Conservation (phyloP, 2,888 invertebrate species). For the Hyalella azteca region DNA sequence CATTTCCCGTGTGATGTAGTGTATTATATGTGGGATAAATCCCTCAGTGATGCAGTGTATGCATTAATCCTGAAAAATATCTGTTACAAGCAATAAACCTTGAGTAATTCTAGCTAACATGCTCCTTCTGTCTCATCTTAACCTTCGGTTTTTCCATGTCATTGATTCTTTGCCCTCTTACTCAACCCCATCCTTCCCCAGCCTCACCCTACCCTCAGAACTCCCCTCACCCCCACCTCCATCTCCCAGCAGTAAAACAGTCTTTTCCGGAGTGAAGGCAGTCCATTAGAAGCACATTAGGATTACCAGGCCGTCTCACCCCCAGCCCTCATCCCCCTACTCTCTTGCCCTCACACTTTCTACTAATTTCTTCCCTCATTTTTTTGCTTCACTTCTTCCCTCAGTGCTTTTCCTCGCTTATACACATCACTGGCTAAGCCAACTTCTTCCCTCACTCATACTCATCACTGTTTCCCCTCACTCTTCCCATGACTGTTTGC, state of each 20-base stretch:
- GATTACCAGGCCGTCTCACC: constrained; percentile 11
- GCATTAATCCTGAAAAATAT: no score
- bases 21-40: no score
- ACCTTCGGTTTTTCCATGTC: not conserved
- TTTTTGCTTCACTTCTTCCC: not conserved
- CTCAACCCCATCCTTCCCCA: not conserved
- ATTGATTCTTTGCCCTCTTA: not conserved
- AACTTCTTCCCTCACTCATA: not conserved
- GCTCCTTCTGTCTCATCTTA: not conserved
- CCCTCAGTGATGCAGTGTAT: no score
- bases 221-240: not conserved
- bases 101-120: no score
- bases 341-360: not conserved
- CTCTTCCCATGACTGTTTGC: not conserved
- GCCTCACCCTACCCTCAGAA: not conserved
- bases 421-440: not conserved
- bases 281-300: constrained; percentile 33
- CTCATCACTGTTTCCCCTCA: not conserved
- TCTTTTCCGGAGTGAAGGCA: constrained; percentile 31
- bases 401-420: not conserved
- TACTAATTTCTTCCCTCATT: no score
- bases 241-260: constrained; percentile 29
- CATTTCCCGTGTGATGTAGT: no score
- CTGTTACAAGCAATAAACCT: no score
- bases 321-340: not conserved